phyloP scores from a whole-genome alignment of 2,113 vertebrate species.

The Platysteira castanea region DNA sequence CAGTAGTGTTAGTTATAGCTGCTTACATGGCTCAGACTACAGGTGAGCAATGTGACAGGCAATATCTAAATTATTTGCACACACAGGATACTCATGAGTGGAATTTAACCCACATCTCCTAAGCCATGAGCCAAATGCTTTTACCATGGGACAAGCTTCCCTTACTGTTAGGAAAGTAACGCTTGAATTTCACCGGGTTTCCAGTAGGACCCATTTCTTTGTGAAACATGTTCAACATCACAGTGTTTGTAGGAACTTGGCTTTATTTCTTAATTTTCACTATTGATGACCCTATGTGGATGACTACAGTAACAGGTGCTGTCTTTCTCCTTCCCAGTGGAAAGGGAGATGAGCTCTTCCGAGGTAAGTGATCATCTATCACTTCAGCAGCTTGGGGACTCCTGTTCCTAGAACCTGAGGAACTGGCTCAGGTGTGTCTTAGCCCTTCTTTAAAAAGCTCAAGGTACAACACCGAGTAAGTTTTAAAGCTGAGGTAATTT shows the following conservation, averaged over 20 bases:
- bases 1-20: not conserved
- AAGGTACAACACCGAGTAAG: not conserved
- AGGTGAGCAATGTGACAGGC: not conserved
- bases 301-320: not conserved
- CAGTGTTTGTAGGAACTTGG: not conserved
- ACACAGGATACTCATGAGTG: not conserved
- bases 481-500: not conserved
- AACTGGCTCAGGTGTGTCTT: not conserved
- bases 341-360: not conserved
- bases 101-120: not conserved
- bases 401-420: not conserved
- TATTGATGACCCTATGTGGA: not conserved
- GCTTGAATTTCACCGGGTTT: not conserved
- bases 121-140: not conserved
- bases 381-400: not conserved
- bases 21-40: not conserved
- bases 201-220: not conserved
- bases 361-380: not conserved
- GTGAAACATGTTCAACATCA: not conserved
- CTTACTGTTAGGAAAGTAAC: not conserved
- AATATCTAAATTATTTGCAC: not conserved
- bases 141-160: not conserved
- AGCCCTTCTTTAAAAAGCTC: not conserved
- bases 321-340: not conserved
- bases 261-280: not conserved